phyloP scores from a whole-genome alignment of 2,113 vertebrate species.

The Apodemus speciosus region DNA sequence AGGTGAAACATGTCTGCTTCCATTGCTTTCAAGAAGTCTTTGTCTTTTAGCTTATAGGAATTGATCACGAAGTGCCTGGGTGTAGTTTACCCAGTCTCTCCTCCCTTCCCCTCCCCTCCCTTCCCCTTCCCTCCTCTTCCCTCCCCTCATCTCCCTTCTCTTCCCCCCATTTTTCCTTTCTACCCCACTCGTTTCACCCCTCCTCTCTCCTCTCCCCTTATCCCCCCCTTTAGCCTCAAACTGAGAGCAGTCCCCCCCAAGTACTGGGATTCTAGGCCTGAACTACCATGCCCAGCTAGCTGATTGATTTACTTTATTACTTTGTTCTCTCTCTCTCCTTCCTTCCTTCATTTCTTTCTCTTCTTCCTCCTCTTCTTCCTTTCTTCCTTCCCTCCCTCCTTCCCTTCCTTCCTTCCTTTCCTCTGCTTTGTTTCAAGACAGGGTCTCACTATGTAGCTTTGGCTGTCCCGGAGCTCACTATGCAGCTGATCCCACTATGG shows the following conservation, averaged over 20 bases:
- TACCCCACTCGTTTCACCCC: too few species aligned
- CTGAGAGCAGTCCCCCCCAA: background rate
- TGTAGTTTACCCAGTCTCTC: background rate
- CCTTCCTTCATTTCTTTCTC: background rate
- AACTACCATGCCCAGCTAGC: background rate
- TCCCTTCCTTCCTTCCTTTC: fast-evolving
- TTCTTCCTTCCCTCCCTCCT: fast-evolving
- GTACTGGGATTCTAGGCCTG: background rate
- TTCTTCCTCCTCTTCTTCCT: background rate
- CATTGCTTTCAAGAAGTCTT: background rate
- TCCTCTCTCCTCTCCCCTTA: background rate
- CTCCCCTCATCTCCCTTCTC: background rate
- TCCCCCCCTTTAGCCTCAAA: background rate
- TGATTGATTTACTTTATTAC: background rate
- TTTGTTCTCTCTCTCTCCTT: fast-evolving
- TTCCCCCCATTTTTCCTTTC: background rate
- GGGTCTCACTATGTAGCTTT: background rate
- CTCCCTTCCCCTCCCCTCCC: background rate
- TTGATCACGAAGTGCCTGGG: background rate
- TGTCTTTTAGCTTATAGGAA: background rate
- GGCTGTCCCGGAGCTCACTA: background rate
- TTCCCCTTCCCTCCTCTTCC: fast-evolving
- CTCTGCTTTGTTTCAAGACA: background rate
- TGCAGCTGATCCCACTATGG: background rate
- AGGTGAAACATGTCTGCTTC: background rate